Conservation (phyloP, 2,797 vertebrate genomes). For the Clarias laeviceps region DNA sequence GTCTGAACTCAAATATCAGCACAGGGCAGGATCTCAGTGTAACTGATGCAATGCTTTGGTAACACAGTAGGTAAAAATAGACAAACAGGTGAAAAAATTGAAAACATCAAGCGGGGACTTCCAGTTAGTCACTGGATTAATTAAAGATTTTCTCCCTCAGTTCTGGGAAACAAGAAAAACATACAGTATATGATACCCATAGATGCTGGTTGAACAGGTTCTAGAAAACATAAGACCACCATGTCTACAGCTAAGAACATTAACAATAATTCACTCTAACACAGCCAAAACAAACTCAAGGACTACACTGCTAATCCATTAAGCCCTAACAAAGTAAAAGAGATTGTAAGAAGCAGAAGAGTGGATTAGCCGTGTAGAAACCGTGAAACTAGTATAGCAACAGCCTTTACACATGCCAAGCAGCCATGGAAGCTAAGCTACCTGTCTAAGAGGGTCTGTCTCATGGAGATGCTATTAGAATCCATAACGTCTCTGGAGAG, state of each 20-base stretch:
- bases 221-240: neutral
- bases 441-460: neutral
- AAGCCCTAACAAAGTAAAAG: neutral
- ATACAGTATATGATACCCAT: neutral
- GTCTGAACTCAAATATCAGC: neutral
- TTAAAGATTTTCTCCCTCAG: too few relatives aligned
- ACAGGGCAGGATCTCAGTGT: neutral
- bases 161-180: neutral
- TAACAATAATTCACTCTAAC: neutral
- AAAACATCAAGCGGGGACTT: neutral
- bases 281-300: neutral
- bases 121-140: neutral
- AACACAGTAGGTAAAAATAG: constrained; percentile 14
- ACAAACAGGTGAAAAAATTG: constrained; percentile 12
- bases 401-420: neutral
- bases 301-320: too few relatives aligned
- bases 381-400: neutral
- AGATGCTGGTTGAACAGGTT: neutral
- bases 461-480: neutral
- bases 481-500: neutral
- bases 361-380: neutral
- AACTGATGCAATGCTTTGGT: neutral
- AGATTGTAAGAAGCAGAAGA: neutral
- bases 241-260: neutral
- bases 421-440: neutral